These are phyloP conservation scores for Philopotamus ludificatus DNA, from an alignment of 1,140 invertebrate species.

Conservation along the genomic window DNA sequence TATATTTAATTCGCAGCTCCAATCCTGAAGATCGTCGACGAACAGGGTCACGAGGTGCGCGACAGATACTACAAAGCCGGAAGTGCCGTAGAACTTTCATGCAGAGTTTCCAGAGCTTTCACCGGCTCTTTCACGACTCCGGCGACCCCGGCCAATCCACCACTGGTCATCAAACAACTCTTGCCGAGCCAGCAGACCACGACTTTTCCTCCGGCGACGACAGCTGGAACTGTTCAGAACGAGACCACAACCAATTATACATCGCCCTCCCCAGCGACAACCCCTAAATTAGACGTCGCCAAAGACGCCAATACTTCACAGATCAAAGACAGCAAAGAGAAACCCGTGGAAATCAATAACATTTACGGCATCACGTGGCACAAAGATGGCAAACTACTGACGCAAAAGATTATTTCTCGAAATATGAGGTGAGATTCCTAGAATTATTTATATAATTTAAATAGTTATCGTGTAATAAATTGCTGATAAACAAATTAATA, in stretches of 20 bases:
- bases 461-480: too few relatives aligned
- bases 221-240: slow-evolving; percentile 9
- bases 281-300: neutral
- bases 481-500: too few relatives aligned
- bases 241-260: neutral
- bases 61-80: slow-evolving; percentile 73
- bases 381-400: slow-evolving; percentile 52
- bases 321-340: slow-evolving; percentile 42
- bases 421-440: slow-evolving; percentile 51
- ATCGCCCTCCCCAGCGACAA: neutral
- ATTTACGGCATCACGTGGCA: slow-evolving; percentile 53
- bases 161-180: slow-evolving; percentile 10
- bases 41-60: slow-evolving; percentile 64
- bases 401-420: slow-evolving; percentile 49
- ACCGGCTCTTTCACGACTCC: slow-evolving; percentile 28
- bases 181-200: slow-evolving; percentile 1
- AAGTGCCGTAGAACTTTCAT: slow-evolving; percentile 69
- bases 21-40: slow-evolving; percentile 66
- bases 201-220: slow-evolving; percentile 16
- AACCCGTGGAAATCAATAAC: slow-evolving; percentile 33
- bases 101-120: slow-evolving; percentile 54
- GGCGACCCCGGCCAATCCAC: slow-evolving; percentile 45
- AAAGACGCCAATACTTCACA: slow-evolving; percentile 41
- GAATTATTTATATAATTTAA: too few relatives aligned
- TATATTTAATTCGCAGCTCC: too few relatives aligned